Conservation (phyloP, 2,797 vertebrate species). For the Poeciliopsis turneri region DNA sequence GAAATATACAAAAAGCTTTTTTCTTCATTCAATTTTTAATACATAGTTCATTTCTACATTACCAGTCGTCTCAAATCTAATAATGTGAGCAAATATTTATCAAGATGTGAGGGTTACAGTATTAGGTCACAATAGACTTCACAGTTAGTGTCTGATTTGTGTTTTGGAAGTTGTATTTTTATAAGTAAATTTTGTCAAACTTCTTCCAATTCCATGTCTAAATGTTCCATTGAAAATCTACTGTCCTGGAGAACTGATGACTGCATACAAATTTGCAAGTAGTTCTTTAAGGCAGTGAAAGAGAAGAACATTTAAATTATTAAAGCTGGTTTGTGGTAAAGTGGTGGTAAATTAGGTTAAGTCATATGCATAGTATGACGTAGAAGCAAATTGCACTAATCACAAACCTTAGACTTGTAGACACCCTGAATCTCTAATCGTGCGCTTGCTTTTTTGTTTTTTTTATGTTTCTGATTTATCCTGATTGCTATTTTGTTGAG, state of each 20-base stretch:
- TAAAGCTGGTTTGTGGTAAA: background rate
- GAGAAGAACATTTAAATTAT: background rate
- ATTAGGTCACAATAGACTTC: background rate
- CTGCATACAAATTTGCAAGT: background rate
- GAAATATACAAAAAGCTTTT: background rate
- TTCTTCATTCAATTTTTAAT: background rate
- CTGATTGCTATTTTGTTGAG: background rate
- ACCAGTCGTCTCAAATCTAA: background rate
- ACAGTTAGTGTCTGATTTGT: background rate
- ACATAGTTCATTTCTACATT: background rate
- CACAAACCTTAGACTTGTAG: background rate
- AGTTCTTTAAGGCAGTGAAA: background rate
- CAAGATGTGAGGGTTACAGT: background rate
- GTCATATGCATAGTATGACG: background rate
- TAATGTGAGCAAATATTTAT: background rate
- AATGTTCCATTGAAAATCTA: background rate
- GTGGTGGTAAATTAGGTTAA: background rate
- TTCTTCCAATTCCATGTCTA: background rate
- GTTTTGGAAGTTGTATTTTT: background rate
- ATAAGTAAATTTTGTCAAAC: background rate
- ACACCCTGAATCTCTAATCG: background rate
- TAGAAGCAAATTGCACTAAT: background rate
- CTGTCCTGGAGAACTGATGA: background rate
- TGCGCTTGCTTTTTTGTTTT: background rate
- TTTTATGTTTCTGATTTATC: background rate